A percentile compares a stretch with the other conserved stretches of the same genome.
phyloP scores from a whole-genome alignment of 2,113 vertebrate genomes.

The Dicerorhinus sumatrensis region DNA sequence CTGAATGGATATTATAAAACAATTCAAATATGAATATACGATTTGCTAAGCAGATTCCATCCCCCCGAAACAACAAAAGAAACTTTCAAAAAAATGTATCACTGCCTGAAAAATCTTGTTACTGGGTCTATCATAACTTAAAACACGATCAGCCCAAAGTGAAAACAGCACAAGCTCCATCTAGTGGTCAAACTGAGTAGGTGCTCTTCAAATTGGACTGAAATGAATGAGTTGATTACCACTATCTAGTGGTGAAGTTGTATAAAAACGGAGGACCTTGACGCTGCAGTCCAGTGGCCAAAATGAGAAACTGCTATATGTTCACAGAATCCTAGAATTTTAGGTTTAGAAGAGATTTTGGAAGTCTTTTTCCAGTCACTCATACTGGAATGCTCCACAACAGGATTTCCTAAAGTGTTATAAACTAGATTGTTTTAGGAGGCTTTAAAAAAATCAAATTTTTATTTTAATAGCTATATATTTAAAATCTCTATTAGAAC shows the following conservation, averaged over 20 bases:
- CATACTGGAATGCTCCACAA: neutral
- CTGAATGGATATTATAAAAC: neutral
- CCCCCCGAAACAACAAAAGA: neutral
- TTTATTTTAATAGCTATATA: neutral
- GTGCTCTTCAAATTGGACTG: neutral
- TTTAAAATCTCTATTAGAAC: neutral
- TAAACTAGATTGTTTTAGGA: neutral
- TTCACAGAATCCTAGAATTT: neutral
- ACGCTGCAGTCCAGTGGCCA: slow-evolving; percentile 56
- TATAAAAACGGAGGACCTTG: neutral
- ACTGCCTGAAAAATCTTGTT: slow-evolving; percentile 50
- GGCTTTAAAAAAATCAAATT: neutral
- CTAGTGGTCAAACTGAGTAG: slow-evolving; percentile 66
- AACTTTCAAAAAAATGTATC: neutral
- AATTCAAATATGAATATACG: neutral
- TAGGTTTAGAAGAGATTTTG: neutral
- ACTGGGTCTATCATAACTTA: slow-evolving; percentile 17
- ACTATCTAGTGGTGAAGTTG: neutral
- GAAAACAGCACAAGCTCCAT: slow-evolving; percentile 71
- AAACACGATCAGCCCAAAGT: neutral
- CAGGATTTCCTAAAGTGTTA: neutral
- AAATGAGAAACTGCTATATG: neutral
- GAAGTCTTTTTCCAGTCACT: neutral
- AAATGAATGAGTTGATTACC: neutral
- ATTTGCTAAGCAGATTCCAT: neutral